Evolutionary conservation across 2,113 vertebrate genomes (phyloP).

Genomic region (Nannospalax galili): DNA sequence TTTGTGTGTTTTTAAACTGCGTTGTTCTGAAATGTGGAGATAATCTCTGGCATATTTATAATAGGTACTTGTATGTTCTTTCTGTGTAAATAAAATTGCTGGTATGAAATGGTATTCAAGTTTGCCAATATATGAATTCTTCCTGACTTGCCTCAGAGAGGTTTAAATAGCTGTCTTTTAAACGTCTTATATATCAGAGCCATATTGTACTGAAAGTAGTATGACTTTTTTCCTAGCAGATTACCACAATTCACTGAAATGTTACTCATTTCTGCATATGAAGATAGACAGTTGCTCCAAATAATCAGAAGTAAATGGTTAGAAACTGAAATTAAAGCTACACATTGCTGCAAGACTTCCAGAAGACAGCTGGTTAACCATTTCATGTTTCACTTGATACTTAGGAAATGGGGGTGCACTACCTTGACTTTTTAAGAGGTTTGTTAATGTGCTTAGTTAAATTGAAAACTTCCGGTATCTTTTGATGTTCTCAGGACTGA

Average conservation of each 20-base stretch:
- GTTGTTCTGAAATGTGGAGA: constrained; percentile 52
- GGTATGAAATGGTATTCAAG: constrained; percentile 57
- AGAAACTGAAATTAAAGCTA: constrained; percentile 4
- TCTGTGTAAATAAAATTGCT: constrained; percentile 83
- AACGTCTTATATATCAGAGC: neutral
- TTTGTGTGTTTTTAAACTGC: constrained; percentile 39
- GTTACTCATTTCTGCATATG: neutral
- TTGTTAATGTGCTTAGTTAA: neutral
- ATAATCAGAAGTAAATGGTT: neutral
- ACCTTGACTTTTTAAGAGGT: neutral
- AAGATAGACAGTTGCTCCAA: neutral
- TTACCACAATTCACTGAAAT: neutral
- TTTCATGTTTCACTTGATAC: neutral
- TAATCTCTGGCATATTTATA: constrained; percentile 61
- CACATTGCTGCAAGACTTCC: neutral
- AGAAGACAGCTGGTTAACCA: neutral
- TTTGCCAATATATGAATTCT: constrained; percentile 68
- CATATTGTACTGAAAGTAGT: neutral
- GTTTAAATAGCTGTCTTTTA: neutral
- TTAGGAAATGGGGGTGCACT: neutral
- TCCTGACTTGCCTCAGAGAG: constrained; percentile 40
- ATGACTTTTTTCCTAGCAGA: neutral
- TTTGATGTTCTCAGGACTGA: neutral
- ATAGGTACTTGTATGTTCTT: constrained; percentile 71
- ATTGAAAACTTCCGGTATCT: neutral